A percentile compares a stretch with the other conserved stretches of the same genome.
These are phyloP conservation scores for Epizoanthus rinbou DNA, from an alignment of 92 coral and sea anemone species.

Conservation along the genomic window DNA sequence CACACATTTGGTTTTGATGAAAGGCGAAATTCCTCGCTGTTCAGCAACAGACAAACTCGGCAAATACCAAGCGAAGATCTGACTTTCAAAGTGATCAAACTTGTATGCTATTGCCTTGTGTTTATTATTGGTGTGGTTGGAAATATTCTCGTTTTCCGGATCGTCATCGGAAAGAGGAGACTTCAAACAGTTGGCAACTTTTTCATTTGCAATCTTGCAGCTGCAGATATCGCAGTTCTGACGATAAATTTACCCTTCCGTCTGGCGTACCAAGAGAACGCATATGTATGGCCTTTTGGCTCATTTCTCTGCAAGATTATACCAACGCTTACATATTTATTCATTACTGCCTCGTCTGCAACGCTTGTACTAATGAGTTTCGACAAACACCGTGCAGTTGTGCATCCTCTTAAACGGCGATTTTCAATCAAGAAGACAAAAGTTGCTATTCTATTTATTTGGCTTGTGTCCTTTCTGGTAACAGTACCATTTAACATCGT, in stretches of 20 bases:
- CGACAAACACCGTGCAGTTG: conserved; percentile 75
- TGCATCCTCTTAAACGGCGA: conserved; percentile 61
- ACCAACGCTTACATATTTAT: conserved; percentile 79
- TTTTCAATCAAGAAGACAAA: conserved; percentile 68
- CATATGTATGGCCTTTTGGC: conserved; percentile 93
- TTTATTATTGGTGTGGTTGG: conserved; percentile 82
- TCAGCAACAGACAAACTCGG: background rate
- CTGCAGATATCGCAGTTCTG: conserved; percentile 88
- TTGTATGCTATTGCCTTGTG: conserved; percentile 71
- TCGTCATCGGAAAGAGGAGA: conserved; percentile 69
- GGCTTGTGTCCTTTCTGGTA: conserved; percentile 61
- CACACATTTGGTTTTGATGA: background rate
- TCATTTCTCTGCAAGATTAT: conserved; percentile 77
- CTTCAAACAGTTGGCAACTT: conserved; percentile 80
- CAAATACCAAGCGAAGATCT: conserved; percentile 48
- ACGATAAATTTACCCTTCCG: conserved; percentile 86
- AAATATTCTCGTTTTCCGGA: conserved; percentile 76
- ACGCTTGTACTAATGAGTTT: conserved; percentile 74
- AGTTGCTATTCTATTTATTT: conserved; percentile 52
- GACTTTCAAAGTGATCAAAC: conserved; percentile 72
- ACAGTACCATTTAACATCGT: conserved; percentile 79
- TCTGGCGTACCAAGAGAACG: conserved; percentile 88
- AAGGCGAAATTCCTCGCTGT: background rate
- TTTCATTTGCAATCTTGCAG: conserved; percentile 87
- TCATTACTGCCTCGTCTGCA: conserved; percentile 87